Evolutionary conservation across 2,113 vertebrate species (phyloP).

Genomic region (Galeopterus variegatus): DNA sequence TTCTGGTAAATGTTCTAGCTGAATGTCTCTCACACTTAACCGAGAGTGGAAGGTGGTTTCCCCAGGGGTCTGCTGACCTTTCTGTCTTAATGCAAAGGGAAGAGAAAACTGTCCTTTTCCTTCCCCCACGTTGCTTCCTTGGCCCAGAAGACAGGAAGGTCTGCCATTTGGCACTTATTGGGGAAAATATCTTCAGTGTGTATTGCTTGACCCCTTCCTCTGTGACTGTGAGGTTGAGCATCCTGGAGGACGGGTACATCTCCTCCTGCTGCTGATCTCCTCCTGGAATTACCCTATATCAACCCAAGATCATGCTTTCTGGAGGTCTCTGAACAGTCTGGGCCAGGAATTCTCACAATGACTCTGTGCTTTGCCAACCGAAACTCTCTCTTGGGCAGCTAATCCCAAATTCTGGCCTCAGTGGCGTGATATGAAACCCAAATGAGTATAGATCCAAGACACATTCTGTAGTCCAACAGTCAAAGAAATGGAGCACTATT

Average conservation of each 20-base stretch:
- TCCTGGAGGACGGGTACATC: neutral
- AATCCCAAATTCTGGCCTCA: neutral
- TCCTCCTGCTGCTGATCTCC: neutral
- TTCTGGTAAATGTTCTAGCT: neutral
- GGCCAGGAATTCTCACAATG: neutral
- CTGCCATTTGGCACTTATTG: accelerated
- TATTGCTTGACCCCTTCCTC: neutral
- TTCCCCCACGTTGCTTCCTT: neutral
- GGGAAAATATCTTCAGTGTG: no score
- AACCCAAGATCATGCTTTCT: neutral
- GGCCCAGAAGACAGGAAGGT: neutral
- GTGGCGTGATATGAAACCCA: neutral
- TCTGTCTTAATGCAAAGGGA: neutral
- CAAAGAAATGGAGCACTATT: neutral
- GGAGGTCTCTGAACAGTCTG: neutral
- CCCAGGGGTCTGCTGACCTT: neutral
- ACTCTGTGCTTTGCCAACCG: neutral
- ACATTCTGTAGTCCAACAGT: neutral
- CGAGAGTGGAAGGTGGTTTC: neutral
- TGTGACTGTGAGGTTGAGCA: neutral
- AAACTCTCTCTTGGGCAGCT: neutral
- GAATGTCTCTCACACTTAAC: neutral
- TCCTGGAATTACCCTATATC: neutral
- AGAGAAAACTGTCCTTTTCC: neutral
- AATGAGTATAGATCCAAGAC: neutral